Evolutionary conservation across 2,113 vertebrate genomes (phyloP).

Genomic region (Ceratotherium simum): DNA sequence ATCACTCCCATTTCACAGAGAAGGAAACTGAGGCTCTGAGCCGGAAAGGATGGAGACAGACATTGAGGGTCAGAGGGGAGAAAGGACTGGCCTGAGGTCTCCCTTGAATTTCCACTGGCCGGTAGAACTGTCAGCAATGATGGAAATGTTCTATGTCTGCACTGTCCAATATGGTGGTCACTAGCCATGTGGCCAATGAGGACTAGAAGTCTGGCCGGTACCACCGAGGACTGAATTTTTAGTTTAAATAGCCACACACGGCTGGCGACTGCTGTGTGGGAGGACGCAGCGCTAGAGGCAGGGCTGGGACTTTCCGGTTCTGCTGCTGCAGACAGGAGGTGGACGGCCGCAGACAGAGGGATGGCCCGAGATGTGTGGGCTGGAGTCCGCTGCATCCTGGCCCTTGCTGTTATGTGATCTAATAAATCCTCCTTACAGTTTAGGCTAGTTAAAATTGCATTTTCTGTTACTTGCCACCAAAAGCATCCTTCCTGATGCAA

Average conservation of each 20-base stretch:
- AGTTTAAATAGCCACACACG: not conserved
- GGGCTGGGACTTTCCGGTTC: rapidly evolving
- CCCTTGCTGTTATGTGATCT: not conserved
- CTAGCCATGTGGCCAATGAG: not conserved
- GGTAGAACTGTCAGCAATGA: no score
- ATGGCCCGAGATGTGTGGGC: not conserved
- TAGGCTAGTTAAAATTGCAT: not conserved
- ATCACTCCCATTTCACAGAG: not conserved
- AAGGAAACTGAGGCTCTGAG: not conserved
- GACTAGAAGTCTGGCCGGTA: not conserved
- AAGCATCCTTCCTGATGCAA: not conserved
- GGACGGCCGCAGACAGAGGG: rapidly evolving
- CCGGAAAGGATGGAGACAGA: not conserved
- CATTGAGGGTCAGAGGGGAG: not conserved
- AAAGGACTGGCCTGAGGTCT: not conserved
- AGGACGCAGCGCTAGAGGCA: rapidly evolving
- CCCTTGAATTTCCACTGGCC: rapidly evolving
- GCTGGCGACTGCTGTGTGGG: rapidly evolving
- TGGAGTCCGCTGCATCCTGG: not conserved
- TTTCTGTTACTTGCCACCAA: not conserved
- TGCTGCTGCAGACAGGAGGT: not conserved
- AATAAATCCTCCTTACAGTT: not conserved
- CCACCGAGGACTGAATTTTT: not conserved
- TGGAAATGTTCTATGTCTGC: rapidly evolving
- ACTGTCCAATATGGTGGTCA: rapidly evolving